Conservation (phyloP, 2,888 invertebrate species). For the Monoplex corrugatus region DNA sequence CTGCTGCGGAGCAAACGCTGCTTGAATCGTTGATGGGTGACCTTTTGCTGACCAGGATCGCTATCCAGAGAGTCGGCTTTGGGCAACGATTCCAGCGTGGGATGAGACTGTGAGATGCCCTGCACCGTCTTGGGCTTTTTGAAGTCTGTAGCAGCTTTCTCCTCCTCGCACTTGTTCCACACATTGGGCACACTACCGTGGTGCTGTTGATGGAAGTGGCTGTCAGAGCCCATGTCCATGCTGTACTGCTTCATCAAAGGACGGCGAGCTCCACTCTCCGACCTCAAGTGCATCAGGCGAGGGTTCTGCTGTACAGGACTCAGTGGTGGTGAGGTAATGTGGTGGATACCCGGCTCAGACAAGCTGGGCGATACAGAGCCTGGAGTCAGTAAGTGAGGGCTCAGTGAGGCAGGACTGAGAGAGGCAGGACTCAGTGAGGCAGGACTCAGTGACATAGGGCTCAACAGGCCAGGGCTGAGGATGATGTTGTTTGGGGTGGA, state of each 20-base stretch:
- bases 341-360: slow-evolving; percentile 54
- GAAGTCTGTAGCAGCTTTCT: background rate
- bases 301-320: slow-evolving; percentile 54
- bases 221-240: slow-evolving; percentile 59
- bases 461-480: slow-evolving; percentile 39
- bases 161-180: slow-evolving; percentile 55
- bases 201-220: slow-evolving; percentile 54
- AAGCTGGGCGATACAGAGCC: slow-evolving; percentile 43
- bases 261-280: slow-evolving; percentile 50
- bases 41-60: slow-evolving; percentile 49
- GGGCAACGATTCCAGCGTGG: slow-evolving; percentile 50
- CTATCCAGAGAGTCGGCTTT: slow-evolving; percentile 52
- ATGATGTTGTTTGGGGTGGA: slow-evolving; percentile 42
- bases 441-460: slow-evolving; percentile 28
- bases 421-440: slow-evolving; percentile 42
- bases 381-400: slow-evolving; percentile 13
- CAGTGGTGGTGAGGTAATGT: slow-evolving; percentile 58
- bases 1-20: slow-evolving; percentile 60
- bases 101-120: slow-evolving; percentile 61
- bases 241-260: slow-evolving; percentile 62
- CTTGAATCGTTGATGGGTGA: slow-evolving; percentile 51
- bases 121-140: background rate
- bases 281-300: slow-evolving; percentile 52
- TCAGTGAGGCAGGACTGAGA: slow-evolving; percentile 22
- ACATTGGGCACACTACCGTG: slow-evolving; percentile 57